Evolutionary conservation across 1,140 invertebrate genomes (phyloP), one percentile per base, ranked within the genome.

Genomic region (Temnothorax longispinosus): DNA sequence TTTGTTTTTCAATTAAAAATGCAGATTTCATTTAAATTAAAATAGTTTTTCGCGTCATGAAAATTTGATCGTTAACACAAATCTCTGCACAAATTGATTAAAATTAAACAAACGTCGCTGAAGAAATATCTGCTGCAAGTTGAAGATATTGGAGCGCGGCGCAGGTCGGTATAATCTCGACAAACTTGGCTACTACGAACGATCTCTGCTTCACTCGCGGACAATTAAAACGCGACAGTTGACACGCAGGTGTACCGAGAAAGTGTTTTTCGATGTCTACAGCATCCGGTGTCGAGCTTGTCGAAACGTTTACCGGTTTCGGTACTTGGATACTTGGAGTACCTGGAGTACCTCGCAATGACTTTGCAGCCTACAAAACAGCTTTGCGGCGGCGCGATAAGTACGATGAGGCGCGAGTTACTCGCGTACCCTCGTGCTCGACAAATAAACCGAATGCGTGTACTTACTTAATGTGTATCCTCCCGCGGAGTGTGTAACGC

Each of bases 391-490:
- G 32, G 15, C 64, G 35, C 64, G 44, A 69, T 11, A 69, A 54
- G 54, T 52, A 7, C n/a, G 32, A 80, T 32, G 60, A 38, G 32
- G 44, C 76, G 60, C 38, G 38, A n/a, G 15, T 58, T 78, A 78
- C 47, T 54, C 60, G 44, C 44, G n/a, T 13, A 50, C 60, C 5
- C 47, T 75, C 69, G 58, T 71, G 21, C 21, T 69, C 18, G 38
- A 56, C 69, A 71, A 44, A 87, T 54, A 71, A 71, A 64, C 32
- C 50, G 21, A 52, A 21, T 71, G 77, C 77, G 41, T 82, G 80
- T 75, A 84, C 80, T 84, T 84, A 84, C 80, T 75, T 84, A 60
- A 84, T 44, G 56, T 82, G 80, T 84, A 75, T 84, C 69, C 54
- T 84, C 80, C 54, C 54, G 44, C 80, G 54, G 32, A 84, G 69